Evolutionary conservation across 2,797 vertebrate species (phyloP).

Genomic region (Eospalax fontanierii): DNA sequence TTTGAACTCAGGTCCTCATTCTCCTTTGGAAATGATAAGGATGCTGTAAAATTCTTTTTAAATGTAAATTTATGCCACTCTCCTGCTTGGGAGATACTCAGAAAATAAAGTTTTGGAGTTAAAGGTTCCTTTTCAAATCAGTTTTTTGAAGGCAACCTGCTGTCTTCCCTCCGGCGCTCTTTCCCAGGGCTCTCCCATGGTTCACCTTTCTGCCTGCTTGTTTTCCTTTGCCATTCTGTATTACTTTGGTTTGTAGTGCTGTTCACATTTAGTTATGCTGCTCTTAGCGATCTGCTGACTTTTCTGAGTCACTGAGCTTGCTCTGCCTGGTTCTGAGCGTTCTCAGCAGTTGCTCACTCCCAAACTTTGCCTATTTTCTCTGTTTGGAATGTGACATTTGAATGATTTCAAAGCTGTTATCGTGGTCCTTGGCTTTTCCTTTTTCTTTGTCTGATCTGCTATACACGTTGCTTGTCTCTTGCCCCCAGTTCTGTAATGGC

Average conservation of each 20-base stretch:
- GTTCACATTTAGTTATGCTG: background rate
- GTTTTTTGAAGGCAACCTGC: too few species aligned
- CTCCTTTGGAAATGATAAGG: too few species aligned
- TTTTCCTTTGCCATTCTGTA: too few species aligned
- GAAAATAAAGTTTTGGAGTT: background rate
- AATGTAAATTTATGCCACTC: background rate
- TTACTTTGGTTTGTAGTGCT: background rate
- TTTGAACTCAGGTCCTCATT: too few species aligned
- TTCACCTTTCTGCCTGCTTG: too few species aligned
- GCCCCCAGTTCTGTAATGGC: background rate
- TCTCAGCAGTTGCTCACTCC: slow-evolving; percentile 1
- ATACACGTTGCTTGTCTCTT: background rate
- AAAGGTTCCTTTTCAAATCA: too few species aligned
- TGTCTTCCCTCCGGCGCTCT: too few species aligned
- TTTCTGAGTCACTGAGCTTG: background rate
- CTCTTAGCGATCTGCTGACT: background rate
- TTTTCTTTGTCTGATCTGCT: background rate
- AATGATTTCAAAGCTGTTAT: too few species aligned
- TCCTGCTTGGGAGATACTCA: background rate
- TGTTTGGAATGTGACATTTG: background rate
- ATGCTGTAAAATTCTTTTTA: background rate
- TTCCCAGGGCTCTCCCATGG: too few species aligned
- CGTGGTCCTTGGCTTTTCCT: too few species aligned
- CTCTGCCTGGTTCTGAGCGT: background rate
- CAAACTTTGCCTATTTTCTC: background rate